Evolutionary conservation across 1,140 invertebrate species (phyloP).

Genomic region (Drosophila setifemur): DNA sequence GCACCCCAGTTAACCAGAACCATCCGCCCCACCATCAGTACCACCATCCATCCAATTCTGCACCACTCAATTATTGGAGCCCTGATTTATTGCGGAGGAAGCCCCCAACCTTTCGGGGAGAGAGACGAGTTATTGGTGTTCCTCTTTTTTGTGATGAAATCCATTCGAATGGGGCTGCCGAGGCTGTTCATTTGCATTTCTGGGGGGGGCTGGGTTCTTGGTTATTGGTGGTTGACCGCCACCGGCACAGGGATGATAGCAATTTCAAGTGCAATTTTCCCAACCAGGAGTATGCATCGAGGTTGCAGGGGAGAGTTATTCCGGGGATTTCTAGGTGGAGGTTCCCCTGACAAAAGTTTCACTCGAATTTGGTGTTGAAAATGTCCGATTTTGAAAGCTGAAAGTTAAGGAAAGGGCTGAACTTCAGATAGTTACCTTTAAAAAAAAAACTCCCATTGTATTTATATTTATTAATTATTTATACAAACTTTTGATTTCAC

Average conservation of each 20-base stretch:
- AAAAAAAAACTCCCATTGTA: no score
- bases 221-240: constrained; percentile 71
- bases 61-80: constrained; percentile 74
- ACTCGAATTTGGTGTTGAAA: neutral
- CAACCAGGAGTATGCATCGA: constrained; percentile 39
- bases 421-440: neutral
- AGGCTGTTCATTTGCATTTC: constrained; percentile 71
- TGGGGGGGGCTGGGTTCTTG: constrained; percentile 24
- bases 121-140: constrained; percentile 68
- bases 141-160: constrained; percentile 40
- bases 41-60: constrained; percentile 46
- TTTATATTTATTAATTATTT: no score
- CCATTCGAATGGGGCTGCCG: constrained; percentile 28
- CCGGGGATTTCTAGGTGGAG: neutral
- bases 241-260: constrained; percentile 44
- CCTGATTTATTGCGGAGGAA: constrained; percentile 68
- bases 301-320: constrained; percentile 4
- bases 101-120: constrained; percentile 17
- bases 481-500: no score
- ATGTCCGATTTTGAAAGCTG: neutral
- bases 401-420: neutral
- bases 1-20: neutral
- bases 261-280: constrained; percentile 66
- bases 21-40: neutral
- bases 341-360: neutral